Percentiles rank a stretch among this genome's conserved stretches.
Conservation (phyloP, 2,113 vertebrate species). For the Thamnophis sirtalis region DNA sequence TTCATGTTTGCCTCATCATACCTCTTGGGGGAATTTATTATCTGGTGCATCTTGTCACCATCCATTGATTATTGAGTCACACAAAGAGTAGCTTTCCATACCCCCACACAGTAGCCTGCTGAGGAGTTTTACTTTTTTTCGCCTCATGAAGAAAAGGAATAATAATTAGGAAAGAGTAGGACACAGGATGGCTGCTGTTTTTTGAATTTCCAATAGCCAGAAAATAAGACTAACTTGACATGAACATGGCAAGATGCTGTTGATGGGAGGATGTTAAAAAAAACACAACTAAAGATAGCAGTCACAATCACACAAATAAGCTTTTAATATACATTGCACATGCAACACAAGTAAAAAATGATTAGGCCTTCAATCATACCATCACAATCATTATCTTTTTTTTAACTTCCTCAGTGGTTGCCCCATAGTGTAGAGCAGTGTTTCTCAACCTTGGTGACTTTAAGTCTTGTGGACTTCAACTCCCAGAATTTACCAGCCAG, state of each 20-base stretch:
- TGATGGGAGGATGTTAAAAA: neutral
- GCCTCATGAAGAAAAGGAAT: neutral
- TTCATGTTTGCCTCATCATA: neutral
- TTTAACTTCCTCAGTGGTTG: neutral
- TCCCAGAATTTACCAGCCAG: no score
- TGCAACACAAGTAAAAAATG: neutral
- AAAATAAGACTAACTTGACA: neutral
- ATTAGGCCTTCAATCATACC: neutral
- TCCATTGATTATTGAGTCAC: neutral
- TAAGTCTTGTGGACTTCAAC: no score
- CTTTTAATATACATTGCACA: neutral
- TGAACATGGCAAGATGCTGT: neutral
- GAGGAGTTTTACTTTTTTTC: neutral
- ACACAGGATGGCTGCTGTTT: neutral
- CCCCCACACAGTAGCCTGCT: neutral
- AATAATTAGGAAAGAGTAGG: neutral
- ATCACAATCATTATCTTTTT: neutral
- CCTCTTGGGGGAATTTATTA: neutral
- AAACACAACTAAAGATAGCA: neutral
- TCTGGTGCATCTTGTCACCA: neutral
- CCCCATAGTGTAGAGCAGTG: neutral
- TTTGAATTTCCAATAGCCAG: neutral
- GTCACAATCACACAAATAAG: neutral
- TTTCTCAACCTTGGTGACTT: no score
- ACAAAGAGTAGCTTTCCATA: neutral